Base-by-base conservation (phyloP, 2,888 invertebrate genomes). In the Coenonympha arcania region DNA sequence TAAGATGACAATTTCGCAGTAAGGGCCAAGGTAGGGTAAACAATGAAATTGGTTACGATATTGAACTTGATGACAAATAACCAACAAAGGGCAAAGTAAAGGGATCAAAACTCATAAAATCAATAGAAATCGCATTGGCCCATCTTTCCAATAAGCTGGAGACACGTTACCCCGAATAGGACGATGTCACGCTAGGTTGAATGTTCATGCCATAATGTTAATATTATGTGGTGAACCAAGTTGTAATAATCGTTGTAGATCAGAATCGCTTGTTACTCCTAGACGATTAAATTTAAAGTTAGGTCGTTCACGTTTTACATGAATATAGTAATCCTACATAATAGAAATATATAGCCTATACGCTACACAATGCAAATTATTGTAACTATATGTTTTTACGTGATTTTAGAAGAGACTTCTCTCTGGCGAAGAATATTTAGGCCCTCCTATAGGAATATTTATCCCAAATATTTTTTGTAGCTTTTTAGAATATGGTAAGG, bases 141-240 rank as follows among this genome's bases (percentile, higher is more conserved):
- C 4, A 28, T 41, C 41, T 28, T 4, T 13, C 19, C 22, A 40
- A 44, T 31, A 48, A 48, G 22, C 42, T 18, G 16, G 34, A 48
- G 52, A 49, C 52, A 42, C 33, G 22, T 16, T 16, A 20, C 28
- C 41, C 40, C 41, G 45, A 44, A 48, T 42, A 37, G 48, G 24
- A 48, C 13, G 20, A 2, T n/a, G 28, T 9, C 54, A 54, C 54
- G 54, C 54, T 18, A 54, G 36, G 31, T 39, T 48, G 30, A 36
- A 48, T 48, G 51, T 48, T 51, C 22, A 37, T 6, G 20, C 34
- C 11, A 15, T 28, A 54, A 45, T 45, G 45, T 41, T 36, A 48
- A 41, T 16, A 52, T 8, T 42, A 8, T 39, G 30, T 45, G 5
- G 20, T 40, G 30, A 40, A 18, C 44, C 8, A 45, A 19, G 33